These are phyloP conservation scores for Elachura formosa DNA, from an alignment of 2,113 vertebrate genomes.

Conservation along the genomic window DNA sequence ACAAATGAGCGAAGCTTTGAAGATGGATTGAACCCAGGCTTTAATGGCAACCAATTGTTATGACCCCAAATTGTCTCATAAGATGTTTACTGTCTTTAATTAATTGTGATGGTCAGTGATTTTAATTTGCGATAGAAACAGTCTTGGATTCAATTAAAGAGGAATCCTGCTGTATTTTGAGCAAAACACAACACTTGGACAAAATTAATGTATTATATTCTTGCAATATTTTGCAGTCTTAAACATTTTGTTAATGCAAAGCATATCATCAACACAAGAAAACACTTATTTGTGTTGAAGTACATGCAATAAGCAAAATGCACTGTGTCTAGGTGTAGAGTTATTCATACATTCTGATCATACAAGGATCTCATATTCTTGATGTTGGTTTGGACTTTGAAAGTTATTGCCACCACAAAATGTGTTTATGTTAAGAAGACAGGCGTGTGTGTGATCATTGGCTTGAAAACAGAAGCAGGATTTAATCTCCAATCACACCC, in stretches of 20 bases:
- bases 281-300: neutral
- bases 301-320: neutral
- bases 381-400: neutral
- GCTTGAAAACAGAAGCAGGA: neutral
- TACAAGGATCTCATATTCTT: neutral
- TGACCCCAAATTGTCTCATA: neutral
- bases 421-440: neutral
- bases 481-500: neutral
- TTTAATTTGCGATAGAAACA: neutral
- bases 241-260: neutral
- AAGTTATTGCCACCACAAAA: neutral
- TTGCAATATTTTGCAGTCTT: neutral
- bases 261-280: neutral
- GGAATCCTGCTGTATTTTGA: neutral
- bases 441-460: neutral
- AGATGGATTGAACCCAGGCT: neutral
- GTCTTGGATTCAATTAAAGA: neutral
- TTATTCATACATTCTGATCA: neutral
- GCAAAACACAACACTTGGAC: neutral
- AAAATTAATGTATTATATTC: neutral
- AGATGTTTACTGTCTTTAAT: neutral
- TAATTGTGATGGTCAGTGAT: neutral
- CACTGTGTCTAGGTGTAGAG: neutral
- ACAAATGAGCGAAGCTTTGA: neutral
- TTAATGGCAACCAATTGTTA: neutral